Evolutionary conservation across 2,797 vertebrate genomes (phyloP).

Genomic region (Tapirus indicus): DNA sequence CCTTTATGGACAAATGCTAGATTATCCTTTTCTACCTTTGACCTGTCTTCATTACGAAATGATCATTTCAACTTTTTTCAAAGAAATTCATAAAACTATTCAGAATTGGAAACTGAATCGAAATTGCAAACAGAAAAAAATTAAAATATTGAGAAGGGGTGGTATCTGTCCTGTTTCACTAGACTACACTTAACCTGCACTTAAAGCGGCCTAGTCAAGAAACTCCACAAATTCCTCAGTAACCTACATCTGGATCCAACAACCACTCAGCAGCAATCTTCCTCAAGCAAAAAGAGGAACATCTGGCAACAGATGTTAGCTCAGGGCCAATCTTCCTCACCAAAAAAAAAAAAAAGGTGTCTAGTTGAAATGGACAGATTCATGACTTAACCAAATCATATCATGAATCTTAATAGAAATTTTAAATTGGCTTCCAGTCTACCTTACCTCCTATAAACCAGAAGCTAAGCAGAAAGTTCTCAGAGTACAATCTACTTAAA

Average conservation of each 20-base stretch:
- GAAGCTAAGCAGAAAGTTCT: conserved; percentile 38
- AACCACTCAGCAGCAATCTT: not conserved
- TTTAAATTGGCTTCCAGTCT: not conserved
- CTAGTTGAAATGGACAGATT: not conserved
- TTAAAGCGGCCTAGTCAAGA: not conserved
- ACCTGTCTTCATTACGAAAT: not conserved
- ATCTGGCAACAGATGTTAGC: too few species aligned
- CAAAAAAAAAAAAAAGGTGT: too few species aligned
- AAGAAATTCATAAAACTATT: not conserved
- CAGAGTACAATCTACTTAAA: not conserved
- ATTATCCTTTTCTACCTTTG: conserved; percentile 20
- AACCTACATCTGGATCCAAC: not conserved
- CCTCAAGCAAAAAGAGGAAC: too few species aligned
- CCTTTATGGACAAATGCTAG: conserved; percentile 10
- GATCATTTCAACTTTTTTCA: conserved; percentile 18
- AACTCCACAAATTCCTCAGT: not conserved
- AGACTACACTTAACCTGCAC: conserved; percentile 9
- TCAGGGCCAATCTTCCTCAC: too few species aligned
- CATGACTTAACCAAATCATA: not conserved
- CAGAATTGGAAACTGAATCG: conserved; percentile 17
- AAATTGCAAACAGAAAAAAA: conserved; percentile 6
- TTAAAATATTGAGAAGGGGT: not conserved
- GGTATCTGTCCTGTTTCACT: not conserved
- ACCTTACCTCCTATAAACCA: conserved; percentile 46
- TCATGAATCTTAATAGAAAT: conserved; percentile 38